Conservation (phyloP, 1,140 invertebrate species). For the Propsilocerus akamusi region DNA sequence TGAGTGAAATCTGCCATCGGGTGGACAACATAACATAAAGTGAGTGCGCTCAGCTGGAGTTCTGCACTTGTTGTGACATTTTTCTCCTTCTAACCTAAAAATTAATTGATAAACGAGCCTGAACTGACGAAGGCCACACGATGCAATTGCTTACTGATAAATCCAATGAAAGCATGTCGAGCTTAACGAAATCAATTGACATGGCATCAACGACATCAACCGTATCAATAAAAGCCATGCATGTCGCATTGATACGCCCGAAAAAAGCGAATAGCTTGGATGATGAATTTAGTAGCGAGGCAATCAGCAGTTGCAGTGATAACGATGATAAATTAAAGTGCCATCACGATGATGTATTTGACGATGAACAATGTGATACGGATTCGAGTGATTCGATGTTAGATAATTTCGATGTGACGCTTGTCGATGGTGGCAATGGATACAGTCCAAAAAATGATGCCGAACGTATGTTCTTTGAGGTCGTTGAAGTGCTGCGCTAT, state of each 20-base stretch:
- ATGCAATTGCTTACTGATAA: constrained; percentile 3
- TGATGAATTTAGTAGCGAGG: not conserved
- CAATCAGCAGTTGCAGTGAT: constrained; percentile 3
- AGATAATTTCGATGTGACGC: constrained; percentile 18
- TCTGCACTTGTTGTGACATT: no score
- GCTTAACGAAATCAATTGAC: not conserved
- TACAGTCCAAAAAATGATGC: constrained; percentile 22
- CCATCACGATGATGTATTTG: constrained; percentile 4
- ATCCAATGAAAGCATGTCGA: not conserved
- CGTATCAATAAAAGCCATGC: not conserved
- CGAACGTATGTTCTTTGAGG: constrained; percentile 22
- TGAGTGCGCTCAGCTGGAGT: no score
- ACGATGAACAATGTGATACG: not conserved
- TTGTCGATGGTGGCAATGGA: constrained; percentile 20
- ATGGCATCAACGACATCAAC: not conserved
- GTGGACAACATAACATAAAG: no score
- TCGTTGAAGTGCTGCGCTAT: constrained; percentile 23
- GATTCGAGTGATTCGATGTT: constrained; percentile 16
- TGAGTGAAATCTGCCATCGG: no score
- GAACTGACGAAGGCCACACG: no score
- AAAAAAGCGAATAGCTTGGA: not conserved
- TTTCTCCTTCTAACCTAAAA: no score
- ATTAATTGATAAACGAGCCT: no score
- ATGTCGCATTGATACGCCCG: not conserved
- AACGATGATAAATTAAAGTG: constrained; percentile 3